These are phyloP conservation scores for Limenitis camilla DNA, from an alignment of 2,888 invertebrate genomes.

Conservation along the genomic window DNA sequence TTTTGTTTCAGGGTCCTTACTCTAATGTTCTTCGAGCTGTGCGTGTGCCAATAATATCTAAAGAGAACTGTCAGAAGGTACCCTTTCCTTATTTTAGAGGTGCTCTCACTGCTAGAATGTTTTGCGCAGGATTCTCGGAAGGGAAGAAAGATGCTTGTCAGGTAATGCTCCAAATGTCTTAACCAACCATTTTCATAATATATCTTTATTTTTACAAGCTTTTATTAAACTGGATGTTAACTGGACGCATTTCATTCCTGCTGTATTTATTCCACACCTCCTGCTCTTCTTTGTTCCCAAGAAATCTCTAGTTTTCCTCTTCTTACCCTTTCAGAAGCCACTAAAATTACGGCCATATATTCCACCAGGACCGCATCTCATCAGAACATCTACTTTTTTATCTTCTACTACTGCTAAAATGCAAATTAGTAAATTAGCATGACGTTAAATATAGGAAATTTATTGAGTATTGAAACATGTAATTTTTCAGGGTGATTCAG, in stretches of 20 bases:
- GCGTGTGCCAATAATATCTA: constrained; percentile 57
- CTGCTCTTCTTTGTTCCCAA: no score
- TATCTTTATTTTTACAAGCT: no score
- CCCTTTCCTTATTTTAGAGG: constrained; percentile 61
- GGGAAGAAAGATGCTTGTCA: constrained; percentile 65
- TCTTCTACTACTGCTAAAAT: no score
- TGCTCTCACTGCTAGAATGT: constrained; percentile 56
- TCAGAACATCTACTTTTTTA: no score
- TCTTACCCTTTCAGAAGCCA: no score
- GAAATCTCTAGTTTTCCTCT: no score
- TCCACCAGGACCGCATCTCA: no score
- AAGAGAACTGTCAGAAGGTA: constrained; percentile 56
- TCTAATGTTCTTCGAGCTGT: constrained; percentile 55
- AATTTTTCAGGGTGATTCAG: constrained; percentile 61
- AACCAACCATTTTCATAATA: not conserved
- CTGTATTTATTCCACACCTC: no score
- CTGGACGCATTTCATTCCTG: no score
- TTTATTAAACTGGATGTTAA: no score
- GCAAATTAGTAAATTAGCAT: no score
- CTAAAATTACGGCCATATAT: no score
- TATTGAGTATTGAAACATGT: not conserved
- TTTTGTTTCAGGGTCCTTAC: constrained; percentile 49
- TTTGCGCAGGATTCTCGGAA: constrained; percentile 61
- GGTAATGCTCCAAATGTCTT: constrained; percentile 31
- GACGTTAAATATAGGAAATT: not conserved